Percentiles rank a stretch among this genome's conserved stretches.
Evolutionary conservation across 1,140 invertebrate species (phyloP).

Genomic region (Periplaneta americana): DNA sequence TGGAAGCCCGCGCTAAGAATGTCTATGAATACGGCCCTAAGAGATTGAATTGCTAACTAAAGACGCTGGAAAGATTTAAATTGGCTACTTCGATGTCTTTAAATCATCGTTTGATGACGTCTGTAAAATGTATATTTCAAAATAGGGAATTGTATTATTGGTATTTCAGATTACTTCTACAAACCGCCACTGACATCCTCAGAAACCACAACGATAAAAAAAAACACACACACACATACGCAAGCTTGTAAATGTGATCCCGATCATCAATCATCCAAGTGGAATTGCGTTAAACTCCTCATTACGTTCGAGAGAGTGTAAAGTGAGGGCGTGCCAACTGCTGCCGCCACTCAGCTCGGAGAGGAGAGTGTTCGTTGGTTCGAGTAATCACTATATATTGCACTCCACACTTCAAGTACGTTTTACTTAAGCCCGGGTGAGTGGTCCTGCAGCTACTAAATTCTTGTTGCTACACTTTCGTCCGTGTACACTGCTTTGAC

Average conservation of each 20-base stretch:
- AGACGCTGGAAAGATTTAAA: too few relatives aligned
- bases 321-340: not conserved
- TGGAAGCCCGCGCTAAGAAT: too few relatives aligned
- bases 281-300: not conserved
- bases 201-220: not conserved
- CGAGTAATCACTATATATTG: not conserved
- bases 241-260: not conserved
- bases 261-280: not conserved
- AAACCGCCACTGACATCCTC: not conserved
- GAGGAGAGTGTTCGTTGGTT: too few relatives aligned
- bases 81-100: too few relatives aligned
- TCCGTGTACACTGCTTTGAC: too few relatives aligned
- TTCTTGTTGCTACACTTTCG: not conserved
- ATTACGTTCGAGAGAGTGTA: not conserved
- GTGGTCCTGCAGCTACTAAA: not conserved
- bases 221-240: too few relatives aligned
- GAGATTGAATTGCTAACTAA: too few relatives aligned
- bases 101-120: too few relatives aligned
- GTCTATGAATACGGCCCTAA: too few relatives aligned
- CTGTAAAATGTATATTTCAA: too few relatives aligned
- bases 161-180: not conserved
- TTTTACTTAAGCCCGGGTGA: not conserved
- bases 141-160: not conserved
- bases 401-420: not conserved
- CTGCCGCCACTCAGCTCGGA: not conserved